Evolutionary conservation across 2,113 vertebrate genomes (phyloP).

Genomic region (Sceloporus tristichus): DNA sequence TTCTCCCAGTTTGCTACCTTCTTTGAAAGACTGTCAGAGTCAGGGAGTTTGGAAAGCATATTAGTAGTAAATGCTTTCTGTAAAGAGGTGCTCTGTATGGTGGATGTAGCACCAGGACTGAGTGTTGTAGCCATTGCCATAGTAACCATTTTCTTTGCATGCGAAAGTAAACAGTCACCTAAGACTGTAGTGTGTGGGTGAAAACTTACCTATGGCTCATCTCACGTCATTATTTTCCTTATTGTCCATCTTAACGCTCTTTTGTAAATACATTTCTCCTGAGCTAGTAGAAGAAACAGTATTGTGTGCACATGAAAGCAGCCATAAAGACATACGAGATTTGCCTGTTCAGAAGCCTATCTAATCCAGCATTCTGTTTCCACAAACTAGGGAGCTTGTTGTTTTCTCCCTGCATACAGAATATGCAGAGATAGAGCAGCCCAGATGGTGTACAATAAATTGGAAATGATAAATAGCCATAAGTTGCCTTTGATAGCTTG

Average conservation of each 20-base stretch:
- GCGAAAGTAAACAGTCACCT: conserved; percentile 51
- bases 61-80: conserved; percentile 50
- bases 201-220: conserved; percentile 44
- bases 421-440: not conserved
- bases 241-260: not conserved
- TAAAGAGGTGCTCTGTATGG: conserved; percentile 56
- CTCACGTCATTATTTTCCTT: not conserved
- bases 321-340: not conserved
- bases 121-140: conserved; percentile 68
- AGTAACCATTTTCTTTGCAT: conserved; percentile 64
- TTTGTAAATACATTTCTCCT: not conserved
- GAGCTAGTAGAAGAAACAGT: not conserved
- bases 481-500: too few relatives aligned
- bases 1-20: not conserved
- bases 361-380: not conserved
- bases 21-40: conserved; percentile 37
- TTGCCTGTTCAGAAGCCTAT: not conserved
- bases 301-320: not conserved
- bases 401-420: not conserved
- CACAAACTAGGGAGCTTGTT: too few relatives aligned
- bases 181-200: conserved; percentile 32
- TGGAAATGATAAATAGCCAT: not conserved
- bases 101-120: conserved; percentile 52
- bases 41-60: conserved; percentile 39
- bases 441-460: not conserved